phyloP scores from a whole-genome alignment of 1,140 invertebrate species.

The Heliothis subflexa region DNA sequence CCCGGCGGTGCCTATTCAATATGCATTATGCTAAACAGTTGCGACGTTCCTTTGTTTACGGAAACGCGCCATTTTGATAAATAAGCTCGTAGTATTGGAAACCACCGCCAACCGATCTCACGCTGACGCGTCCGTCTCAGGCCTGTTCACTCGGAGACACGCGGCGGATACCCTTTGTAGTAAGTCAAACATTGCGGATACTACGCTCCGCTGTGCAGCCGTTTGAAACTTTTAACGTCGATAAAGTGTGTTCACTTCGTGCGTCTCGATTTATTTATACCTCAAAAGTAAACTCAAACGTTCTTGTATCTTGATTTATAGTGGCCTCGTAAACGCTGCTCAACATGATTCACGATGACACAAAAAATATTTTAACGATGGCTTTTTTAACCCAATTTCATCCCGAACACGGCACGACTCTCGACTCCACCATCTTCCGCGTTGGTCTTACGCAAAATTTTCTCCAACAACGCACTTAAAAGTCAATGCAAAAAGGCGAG shows the following conservation, averaged over 20 bases:
- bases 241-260: constrained; percentile 28
- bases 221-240: constrained; percentile 27
- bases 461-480: constrained; percentile 57
- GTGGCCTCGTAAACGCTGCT: constrained; percentile 66
- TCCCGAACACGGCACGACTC: constrained; percentile 31
- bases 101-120: constrained; percentile 24
- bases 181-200: constrained; percentile 12
- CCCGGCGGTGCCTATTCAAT: constrained; percentile 46
- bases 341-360: constrained; percentile 70
- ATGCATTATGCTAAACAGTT: constrained; percentile 55
- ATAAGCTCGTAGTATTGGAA: constrained; percentile 40
- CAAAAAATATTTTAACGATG: constrained; percentile 58
- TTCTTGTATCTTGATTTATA: constrained; percentile 72
- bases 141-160: background rate
- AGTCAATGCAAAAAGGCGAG: constrained; percentile 52
- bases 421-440: constrained; percentile 49
- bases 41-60: constrained; percentile 53
- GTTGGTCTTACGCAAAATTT: constrained; percentile 54
- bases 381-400: constrained; percentile 56
- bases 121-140: constrained; percentile 20
- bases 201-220: background rate
- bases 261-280: constrained; percentile 65
- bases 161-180: constrained; percentile 30
- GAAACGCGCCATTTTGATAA: constrained; percentile 51
- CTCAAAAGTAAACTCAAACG: constrained; percentile 71